phyloP scores from a whole-genome alignment of 2,888 invertebrate species.

The Synanthedon formicaeformis region DNA sequence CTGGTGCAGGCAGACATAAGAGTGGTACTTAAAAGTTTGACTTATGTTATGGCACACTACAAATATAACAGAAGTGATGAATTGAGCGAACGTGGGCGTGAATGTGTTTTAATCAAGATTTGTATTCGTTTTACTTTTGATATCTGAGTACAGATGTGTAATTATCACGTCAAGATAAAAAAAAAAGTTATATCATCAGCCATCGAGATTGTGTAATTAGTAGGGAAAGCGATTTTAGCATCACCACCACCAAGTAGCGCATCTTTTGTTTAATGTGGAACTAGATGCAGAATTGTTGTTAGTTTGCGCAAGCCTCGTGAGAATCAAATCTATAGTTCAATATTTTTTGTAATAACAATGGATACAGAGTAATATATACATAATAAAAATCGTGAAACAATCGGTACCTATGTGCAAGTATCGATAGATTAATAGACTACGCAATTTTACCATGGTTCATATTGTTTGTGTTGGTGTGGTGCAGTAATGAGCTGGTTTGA shows the following conservation, averaged over 20 bases:
- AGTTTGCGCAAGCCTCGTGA: slow-evolving; percentile 30
- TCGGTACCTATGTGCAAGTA: no score
- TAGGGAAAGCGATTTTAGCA: slow-evolving; percentile 33
- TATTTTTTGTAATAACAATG: slow-evolving; percentile 16
- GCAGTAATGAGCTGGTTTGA: background rate
- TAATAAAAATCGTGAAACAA: background rate
- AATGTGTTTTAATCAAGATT: slow-evolving; percentile 29
- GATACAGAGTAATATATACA: background rate
- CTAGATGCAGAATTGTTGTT: slow-evolving; percentile 28
- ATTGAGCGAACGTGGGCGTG: slow-evolving; percentile 29
- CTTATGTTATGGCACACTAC: slow-evolving; percentile 16
- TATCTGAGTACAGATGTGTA: slow-evolving; percentile 26
- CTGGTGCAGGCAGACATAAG: slow-evolving; percentile 26
- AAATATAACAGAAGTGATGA: slow-evolving; percentile 22
- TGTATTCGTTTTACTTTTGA: slow-evolving; percentile 12
- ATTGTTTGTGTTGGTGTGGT: background rate
- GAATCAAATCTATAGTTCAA: background rate
- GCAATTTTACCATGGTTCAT: background rate
- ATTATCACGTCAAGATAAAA: slow-evolving; percentile 34
- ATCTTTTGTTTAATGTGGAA: slow-evolving; percentile 44
- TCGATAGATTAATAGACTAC: no score
- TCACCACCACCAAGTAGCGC: slow-evolving; percentile 37
- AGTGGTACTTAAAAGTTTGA: slow-evolving; percentile 12
- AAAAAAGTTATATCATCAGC: slow-evolving; percentile 36
- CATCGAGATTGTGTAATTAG: slow-evolving; percentile 37